Evolutionary conservation across 2,888 invertebrate species (phyloP).

Genomic region (Oeneis ivallda): DNA sequence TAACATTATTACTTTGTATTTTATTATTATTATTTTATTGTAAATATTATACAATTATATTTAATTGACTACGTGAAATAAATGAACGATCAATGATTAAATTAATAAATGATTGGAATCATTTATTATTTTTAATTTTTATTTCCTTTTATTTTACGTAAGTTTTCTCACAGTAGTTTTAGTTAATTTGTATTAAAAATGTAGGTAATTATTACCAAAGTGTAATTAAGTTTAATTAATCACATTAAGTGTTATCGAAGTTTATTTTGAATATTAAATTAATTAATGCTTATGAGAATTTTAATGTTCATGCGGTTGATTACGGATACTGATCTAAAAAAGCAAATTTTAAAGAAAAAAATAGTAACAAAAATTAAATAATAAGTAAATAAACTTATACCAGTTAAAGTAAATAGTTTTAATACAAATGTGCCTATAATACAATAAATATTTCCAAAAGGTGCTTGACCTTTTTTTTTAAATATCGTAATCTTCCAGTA

Average conservation of each 20-base stretch:
- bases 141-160: conserved; percentile 34
- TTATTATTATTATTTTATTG: conserved; percentile 14
- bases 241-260: conserved; percentile 59
- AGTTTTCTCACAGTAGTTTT: conserved; percentile 58
- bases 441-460: conserved; percentile 46
- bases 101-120: conserved; percentile 29
- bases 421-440: conserved; percentile 64
- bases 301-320: conserved; percentile 36
- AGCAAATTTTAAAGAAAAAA: background rate
- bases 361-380: background rate
- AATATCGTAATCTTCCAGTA: conserved; percentile 55
- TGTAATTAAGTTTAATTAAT: conserved; percentile 70
- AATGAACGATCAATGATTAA: conserved; percentile 15
- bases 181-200: conserved; percentile 58
- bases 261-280: conserved; percentile 38
- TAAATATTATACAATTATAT: conserved; percentile 29
- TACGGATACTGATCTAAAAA: conserved; percentile 29
- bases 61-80: conserved; percentile 28
- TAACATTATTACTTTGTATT: conserved; percentile 1
- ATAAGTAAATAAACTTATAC: conserved; percentile 30
- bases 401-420: conserved; percentile 39
- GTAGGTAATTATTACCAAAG: conserved; percentile 80
- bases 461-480: conserved; percentile 55
- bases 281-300: conserved; percentile 43
- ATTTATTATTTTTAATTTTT: conserved; percentile 28